Percentiles rank a stretch among this genome's conserved stretches.
Evolutionary conservation across 1,140 invertebrate genomes (phyloP).

Genomic region (Cylas formicarius): DNA sequence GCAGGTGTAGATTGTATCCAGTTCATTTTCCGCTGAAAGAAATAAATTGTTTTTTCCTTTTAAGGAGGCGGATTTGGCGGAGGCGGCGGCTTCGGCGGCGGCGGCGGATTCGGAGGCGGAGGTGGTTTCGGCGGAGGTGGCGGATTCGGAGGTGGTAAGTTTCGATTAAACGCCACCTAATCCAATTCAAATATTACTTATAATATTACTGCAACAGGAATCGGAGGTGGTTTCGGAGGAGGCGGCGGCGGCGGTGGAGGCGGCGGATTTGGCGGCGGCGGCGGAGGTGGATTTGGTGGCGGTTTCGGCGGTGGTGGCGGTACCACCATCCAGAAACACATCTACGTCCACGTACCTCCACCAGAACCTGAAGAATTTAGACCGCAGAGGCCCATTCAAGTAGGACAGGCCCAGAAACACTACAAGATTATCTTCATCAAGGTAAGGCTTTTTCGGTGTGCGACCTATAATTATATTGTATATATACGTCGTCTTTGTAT

Average conservation of each 20-base stretch:
- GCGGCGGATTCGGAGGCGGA: constrained; percentile 26
- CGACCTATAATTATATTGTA: no score
- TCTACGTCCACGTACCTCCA: constrained; percentile 76
- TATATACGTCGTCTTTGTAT: no score
- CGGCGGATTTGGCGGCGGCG: constrained; percentile 24
- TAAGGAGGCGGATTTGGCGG: constrained; percentile 21
- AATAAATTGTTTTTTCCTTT: constrained; percentile 3
- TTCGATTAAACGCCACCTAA: background rate
- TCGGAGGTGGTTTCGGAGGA: constrained; percentile 21
- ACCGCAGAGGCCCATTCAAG: constrained; percentile 55
- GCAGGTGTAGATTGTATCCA: no score
- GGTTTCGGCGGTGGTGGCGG: constrained; percentile 45
- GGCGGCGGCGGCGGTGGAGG: constrained; percentile 25
- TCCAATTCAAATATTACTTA: background rate
- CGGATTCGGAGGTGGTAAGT: constrained; percentile 15
- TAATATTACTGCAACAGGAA: constrained; percentile 4
- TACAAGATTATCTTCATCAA: constrained; percentile 90
- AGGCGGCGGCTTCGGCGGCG: constrained; percentile 19
- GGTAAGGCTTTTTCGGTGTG: constrained; percentile 15
- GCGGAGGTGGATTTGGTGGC: constrained; percentile 24
- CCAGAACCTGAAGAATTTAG: constrained; percentile 56
- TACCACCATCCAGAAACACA: constrained; percentile 69
- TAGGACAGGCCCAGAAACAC: constrained; percentile 68
- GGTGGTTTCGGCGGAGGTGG: constrained; percentile 24
- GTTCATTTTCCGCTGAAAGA: background rate